These are phyloP conservation scores for Distichodus sexfasciatus DNA, from an alignment of 2,797 vertebrate genomes.

Conservation along the genomic window DNA sequence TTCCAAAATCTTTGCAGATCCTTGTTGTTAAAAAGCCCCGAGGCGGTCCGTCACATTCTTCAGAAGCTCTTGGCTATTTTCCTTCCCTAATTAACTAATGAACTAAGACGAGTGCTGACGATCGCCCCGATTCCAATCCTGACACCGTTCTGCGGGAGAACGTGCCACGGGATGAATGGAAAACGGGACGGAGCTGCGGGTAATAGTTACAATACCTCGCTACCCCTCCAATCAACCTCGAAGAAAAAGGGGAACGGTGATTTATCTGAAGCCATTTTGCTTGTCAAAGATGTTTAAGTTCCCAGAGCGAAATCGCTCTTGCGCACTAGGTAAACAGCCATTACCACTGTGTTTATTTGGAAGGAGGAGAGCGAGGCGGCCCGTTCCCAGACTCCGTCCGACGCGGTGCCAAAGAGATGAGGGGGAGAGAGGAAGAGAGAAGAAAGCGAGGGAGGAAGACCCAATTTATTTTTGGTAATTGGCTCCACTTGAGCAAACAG, in stretches of 20 bases:
- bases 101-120: too few relatives aligned
- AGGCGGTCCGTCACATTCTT: too few relatives aligned
- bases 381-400: constrained; percentile 64
- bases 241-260: constrained; percentile 69
- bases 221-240: constrained; percentile 67
- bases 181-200: constrained; percentile 56
- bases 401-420: constrained; percentile 65
- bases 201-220: constrained; percentile 69
- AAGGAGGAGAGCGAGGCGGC: constrained; percentile 64
- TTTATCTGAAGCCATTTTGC: constrained; percentile 75
- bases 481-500: constrained; percentile 82
- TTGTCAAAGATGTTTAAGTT: constrained; percentile 81
- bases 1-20: too few relatives aligned
- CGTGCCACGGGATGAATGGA: too few relatives aligned
- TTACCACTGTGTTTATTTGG: constrained; percentile 77
- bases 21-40: too few relatives aligned
- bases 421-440: constrained; percentile 57
- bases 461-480: constrained; percentile 80
- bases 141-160: not conserved
- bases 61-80: too few relatives aligned
- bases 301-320: constrained; percentile 67
- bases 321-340: constrained; percentile 74
- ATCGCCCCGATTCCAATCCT: constrained; percentile 41
- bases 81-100: too few relatives aligned
- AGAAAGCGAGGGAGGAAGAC: constrained; percentile 67